These are phyloP conservation scores for Apostichopus parvimensis DNA, from an alignment of 35 echinoderm and acorn worm genomes.

Conservation along the genomic window DNA sequence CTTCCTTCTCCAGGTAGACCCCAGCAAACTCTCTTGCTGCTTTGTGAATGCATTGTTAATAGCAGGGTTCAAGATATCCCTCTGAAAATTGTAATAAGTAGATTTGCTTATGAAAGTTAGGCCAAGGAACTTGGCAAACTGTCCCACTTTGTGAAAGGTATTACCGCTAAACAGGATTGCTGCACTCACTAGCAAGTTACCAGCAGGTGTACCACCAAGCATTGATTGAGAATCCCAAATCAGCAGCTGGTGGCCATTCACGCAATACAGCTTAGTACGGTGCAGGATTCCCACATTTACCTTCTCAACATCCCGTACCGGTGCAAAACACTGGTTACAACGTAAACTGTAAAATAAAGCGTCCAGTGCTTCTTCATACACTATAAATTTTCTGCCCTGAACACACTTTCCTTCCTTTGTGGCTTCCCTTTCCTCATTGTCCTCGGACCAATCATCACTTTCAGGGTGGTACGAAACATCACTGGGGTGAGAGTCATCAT, in stretches of 20 bases:
- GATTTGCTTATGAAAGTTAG: conserved; percentile 39
- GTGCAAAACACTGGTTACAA: no score
- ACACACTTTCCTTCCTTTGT: conserved; percentile 13
- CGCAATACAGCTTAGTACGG: conserved; percentile 35
- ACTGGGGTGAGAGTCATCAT: no score
- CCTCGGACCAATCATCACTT: not conserved
- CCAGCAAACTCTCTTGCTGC: no score
- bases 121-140: conserved; percentile 15
- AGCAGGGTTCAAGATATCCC: not conserved
- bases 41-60: not conserved
- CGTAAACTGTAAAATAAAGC: no score
- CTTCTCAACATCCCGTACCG: no score
- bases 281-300: not conserved
- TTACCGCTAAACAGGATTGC: conserved; percentile 66
- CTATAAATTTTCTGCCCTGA: not conserved
- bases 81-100: conserved; percentile 2
- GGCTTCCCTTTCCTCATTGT: conserved; percentile 11
- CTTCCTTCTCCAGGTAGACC: conserved; percentile 48
- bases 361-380: conserved; percentile 25
- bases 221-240: not conserved
- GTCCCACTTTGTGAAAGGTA: conserved; percentile 6
- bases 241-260: conserved; percentile 19
- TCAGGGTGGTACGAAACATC: not conserved
- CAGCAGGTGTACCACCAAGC: conserved; percentile 33
- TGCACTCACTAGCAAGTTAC: conserved; percentile 60